These are phyloP conservation scores for Trochalopteron elliotii DNA, from an alignment of 2,113 vertebrate genomes.

Conservation along the genomic window DNA sequence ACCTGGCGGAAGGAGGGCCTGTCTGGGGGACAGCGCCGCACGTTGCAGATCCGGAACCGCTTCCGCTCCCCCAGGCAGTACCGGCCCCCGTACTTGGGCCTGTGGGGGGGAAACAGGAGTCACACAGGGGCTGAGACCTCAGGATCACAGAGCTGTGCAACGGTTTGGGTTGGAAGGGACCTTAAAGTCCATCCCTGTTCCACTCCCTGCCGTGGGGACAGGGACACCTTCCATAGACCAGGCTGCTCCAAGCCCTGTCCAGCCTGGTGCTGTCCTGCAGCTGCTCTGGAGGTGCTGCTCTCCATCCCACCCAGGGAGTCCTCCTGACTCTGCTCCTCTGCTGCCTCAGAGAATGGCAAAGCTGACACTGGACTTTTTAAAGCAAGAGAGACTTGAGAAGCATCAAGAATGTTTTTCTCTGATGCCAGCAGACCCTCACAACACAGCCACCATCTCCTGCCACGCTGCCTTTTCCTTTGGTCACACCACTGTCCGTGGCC, in stretches of 20 bases:
- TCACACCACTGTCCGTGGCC: neutral
- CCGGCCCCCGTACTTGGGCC: conserved; percentile 85
- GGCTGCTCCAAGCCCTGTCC: neutral
- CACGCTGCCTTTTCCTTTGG: accelerated
- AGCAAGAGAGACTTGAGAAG: neutral
- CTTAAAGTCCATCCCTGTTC: no score
- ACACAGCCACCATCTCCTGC: accelerated
- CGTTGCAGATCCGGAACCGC: conserved; percentile 83
- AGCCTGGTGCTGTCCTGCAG: neutral
- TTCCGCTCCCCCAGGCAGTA: conserved; percentile 90
- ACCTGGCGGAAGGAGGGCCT: conserved; percentile 83
- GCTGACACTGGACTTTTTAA: neutral
- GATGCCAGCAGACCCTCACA: neutral
- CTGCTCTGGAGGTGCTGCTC: neutral
- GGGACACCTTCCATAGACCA: neutral
- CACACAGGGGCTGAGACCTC: neutral
- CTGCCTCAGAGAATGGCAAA: neutral
- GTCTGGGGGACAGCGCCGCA: conserved; percentile 67
- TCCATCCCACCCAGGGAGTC: accelerated
- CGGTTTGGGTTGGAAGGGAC: neutral
- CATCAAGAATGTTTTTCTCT: neutral
- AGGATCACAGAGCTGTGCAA: accelerated
- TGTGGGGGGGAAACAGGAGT: conserved; percentile 2
- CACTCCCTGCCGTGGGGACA: neutral
- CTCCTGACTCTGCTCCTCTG: neutral